Percentiles rank a stretch among this genome's conserved stretches.
Evolutionary conservation across 2,888 invertebrate species (phyloP).

Genomic region (Teinopalpus imperialis): DNA sequence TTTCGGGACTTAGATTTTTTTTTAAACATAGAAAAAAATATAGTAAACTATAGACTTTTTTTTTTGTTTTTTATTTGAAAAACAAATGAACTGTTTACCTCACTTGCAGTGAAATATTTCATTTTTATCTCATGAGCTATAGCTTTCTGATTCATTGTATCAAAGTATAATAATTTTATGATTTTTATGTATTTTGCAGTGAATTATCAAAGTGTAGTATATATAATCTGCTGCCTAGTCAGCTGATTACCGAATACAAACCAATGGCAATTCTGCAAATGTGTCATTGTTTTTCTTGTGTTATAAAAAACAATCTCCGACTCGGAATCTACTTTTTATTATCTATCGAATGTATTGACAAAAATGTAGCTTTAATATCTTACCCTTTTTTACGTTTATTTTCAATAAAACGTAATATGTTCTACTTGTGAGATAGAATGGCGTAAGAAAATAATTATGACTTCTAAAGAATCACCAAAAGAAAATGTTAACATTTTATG

Average conservation of each 20-base stretch:
- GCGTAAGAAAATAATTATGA: constrained; percentile 62
- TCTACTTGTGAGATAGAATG: constrained; percentile 43
- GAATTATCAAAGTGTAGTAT: too few relatives aligned
- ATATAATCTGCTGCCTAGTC: constrained; percentile 1
- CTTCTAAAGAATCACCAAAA: constrained; percentile 47
- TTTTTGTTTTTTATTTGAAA: too few relatives aligned
- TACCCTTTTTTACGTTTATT: constrained; percentile 26
- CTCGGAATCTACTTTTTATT: background rate
- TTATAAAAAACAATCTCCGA: constrained; percentile 2
- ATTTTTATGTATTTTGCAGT: too few relatives aligned
- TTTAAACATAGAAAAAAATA: too few relatives aligned
- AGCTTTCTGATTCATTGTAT: too few relatives aligned
- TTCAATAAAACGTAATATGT: constrained; percentile 30
- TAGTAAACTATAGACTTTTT: too few relatives aligned
- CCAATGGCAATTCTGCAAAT: background rate
- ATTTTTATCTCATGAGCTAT: too few relatives aligned
- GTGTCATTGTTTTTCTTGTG: constrained; percentile 18
- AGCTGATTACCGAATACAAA: too few relatives aligned
- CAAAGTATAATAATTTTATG: too few relatives aligned
- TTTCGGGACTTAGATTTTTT: too few relatives aligned
- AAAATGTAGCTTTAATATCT: constrained; percentile 19
- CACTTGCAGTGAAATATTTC: too few relatives aligned
- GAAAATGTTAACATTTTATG: constrained; percentile 73
- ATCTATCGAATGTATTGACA: background rate
- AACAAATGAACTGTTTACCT: too few relatives aligned